phyloP scores from a whole-genome alignment of 2,797 vertebrate genomes.

The Holocentrus rufus region DNA sequence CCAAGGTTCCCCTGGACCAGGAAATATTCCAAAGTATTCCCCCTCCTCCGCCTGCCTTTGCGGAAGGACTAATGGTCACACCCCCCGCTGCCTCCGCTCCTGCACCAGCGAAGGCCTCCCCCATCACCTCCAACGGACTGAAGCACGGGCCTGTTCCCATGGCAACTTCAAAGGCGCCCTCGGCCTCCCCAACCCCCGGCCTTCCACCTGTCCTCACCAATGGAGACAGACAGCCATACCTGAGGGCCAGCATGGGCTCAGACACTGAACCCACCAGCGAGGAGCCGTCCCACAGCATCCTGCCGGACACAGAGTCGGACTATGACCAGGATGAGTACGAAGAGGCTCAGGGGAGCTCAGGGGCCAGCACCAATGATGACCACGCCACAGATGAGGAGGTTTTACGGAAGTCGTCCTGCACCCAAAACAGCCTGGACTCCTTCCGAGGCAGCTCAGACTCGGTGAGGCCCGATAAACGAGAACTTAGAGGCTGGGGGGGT shows the following conservation, averaged over 20 bases:
- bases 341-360: conserved; percentile 82
- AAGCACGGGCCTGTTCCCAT: conserved; percentile 19
- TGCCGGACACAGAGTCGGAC: conserved; percentile 87
- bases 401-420: conserved; percentile 84
- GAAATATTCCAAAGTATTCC: conserved; percentile 79
- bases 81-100: conserved; percentile 44
- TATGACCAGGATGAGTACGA: conserved; percentile 94
- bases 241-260: conserved; percentile 42
- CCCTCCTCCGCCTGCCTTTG: conserved; percentile 81
- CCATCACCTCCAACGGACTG: conserved; percentile 45
- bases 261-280: conserved; percentile 65
- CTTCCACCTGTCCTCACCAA: conserved; percentile 53
- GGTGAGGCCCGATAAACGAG: conserved; percentile 77
- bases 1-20: conserved; percentile 67
- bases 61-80: conserved; percentile 66
- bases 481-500: background rate
- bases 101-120: conserved; percentile 33
- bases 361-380: conserved; percentile 84
- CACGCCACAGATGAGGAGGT: conserved; percentile 86
- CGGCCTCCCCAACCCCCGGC: conserved; percentile 28
- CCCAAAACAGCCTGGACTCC: conserved; percentile 87
- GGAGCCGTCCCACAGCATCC: conserved; percentile 74
- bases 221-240: conserved; percentile 47
- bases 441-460: conserved; percentile 91
- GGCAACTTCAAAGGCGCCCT: conserved; percentile 36